These are phyloP conservation scores for Odontomyia ornata DNA, from an alignment of 2,888 invertebrate genomes.

Conservation along the genomic window DNA sequence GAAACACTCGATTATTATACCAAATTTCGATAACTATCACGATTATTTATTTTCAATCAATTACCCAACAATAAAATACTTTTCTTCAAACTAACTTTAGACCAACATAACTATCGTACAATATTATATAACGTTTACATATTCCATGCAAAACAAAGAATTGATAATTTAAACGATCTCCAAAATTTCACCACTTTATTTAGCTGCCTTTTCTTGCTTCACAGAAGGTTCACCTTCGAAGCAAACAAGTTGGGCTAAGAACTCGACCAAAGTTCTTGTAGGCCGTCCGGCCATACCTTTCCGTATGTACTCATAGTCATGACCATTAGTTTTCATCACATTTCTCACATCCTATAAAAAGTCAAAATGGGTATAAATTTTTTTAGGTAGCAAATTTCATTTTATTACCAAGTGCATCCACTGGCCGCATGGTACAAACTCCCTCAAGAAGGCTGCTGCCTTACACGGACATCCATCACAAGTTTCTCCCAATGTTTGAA, in stretches of 20 bases:
- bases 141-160: too few species aligned
- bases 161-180: too few species aligned
- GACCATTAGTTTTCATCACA: slow-evolving; percentile 74
- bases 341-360: slow-evolving; percentile 72
- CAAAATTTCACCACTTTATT: neutral
- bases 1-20: too few species aligned
- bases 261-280: slow-evolving; percentile 76
- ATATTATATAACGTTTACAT: too few species aligned
- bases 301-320: slow-evolving; percentile 69
- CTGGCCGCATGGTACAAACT: slow-evolving; percentile 68
- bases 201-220: neutral
- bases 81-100: too few species aligned
- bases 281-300: slow-evolving; percentile 81
- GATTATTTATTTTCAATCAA: too few species aligned
- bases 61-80: too few species aligned
- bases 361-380: neutral
- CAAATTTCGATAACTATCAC: too few species aligned
- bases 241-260: slow-evolving; percentile 69
- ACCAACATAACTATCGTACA: too few species aligned
- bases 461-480: slow-evolving; percentile 73
- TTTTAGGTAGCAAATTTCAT: neutral
- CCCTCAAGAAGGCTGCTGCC: slow-evolving; percentile 77
- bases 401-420: slow-evolving; percentile 38
- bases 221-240: neutral
- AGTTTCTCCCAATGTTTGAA: slow-evolving; percentile 71